These are phyloP conservation scores for Quadroppia sp. DNA, from an alignment of 2,888 invertebrate genomes.

Conservation along the genomic window DNA sequence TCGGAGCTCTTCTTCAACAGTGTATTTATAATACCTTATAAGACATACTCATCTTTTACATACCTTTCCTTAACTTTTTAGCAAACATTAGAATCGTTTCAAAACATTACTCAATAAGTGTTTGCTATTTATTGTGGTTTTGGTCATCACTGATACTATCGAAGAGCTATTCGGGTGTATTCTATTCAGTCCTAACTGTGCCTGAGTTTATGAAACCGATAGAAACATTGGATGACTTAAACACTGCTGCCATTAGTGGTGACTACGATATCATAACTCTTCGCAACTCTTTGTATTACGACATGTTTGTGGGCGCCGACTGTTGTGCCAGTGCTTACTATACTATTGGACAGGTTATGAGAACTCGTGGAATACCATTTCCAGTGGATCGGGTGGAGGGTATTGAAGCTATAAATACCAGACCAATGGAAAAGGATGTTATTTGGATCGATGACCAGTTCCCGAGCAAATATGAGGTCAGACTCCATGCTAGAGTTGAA, in stretches of 20 bases:
- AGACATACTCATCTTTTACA: not conserved
- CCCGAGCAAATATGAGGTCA: not conserved
- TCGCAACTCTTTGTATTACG: not conserved
- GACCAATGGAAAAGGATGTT: not conserved
- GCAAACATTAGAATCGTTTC: not conserved
- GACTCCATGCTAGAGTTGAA: not conserved
- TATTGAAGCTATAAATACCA: not conserved
- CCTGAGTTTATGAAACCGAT: conserved; percentile 17
- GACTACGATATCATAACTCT: not conserved
- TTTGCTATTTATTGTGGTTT: not conserved
- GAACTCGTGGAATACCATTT: not conserved
- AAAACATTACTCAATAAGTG: not conserved
- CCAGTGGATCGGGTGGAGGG: not conserved
- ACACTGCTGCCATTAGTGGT: not conserved
- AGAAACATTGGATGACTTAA: conserved; percentile 31
- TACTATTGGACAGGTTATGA: not conserved
- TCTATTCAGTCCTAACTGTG: conserved; percentile 31
- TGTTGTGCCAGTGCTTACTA: not conserved
- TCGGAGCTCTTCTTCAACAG: not conserved
- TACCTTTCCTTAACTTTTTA: not conserved
- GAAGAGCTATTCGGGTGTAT: conserved; percentile 25
- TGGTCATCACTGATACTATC: conserved; percentile 6
- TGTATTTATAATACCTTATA: not conserved
- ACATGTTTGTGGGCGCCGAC: not conserved
- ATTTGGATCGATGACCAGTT: not conserved